Base-by-base conservation (phyloP, 2,888 invertebrate species). In the Cordylochernes scorpioides region DNA sequence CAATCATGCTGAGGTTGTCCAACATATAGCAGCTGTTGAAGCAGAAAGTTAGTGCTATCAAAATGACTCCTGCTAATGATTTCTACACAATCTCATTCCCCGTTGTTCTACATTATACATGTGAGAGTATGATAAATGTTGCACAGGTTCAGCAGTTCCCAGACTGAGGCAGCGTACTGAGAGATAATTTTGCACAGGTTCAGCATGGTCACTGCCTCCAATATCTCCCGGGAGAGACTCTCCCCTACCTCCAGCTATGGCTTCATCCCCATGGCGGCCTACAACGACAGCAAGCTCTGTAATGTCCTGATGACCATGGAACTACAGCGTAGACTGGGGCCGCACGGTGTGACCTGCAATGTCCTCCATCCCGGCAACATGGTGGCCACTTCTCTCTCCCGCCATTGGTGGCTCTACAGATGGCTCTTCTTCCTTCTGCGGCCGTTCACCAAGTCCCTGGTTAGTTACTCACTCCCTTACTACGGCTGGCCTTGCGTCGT, bases 361-460 rank as follows among this genome's bases (percentile, higher is more conserved):
- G 67, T 71, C 3, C 53, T 82, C 5, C 86, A 86, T 54, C 86
- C 86, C 2, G 86, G 86, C 3, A 88, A 86, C 50, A 66, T 91
- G 69, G 72, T 91, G 9, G 71, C 62, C 34, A 67, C 80, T 0
- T 62, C 65, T 39, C 30, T 88, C 5, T 58, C 68, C 26, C 63
- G 74, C 27, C 63, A 77, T 46, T 84, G 78, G 68, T 86, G 84
- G 78, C 46, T 74, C 13, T 77, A 69, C 48, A 58, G 70, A 42
- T 42, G 82, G 1, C 48, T 74, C 0, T 86, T 77, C 49, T 61
- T 65, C n/a, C 17, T 84, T 2, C 73, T 72, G 8, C 61, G 82
- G 31, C 88, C 88, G 5, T 94, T 91, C 53, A 84, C 88, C 1
- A 94, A 94, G 53, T 77, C 80, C 15, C 50, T 84, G 64, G 80